These are phyloP conservation scores for Chelmon rostratus DNA, from an alignment of 2,797 vertebrate species.

Conservation along the genomic window DNA sequence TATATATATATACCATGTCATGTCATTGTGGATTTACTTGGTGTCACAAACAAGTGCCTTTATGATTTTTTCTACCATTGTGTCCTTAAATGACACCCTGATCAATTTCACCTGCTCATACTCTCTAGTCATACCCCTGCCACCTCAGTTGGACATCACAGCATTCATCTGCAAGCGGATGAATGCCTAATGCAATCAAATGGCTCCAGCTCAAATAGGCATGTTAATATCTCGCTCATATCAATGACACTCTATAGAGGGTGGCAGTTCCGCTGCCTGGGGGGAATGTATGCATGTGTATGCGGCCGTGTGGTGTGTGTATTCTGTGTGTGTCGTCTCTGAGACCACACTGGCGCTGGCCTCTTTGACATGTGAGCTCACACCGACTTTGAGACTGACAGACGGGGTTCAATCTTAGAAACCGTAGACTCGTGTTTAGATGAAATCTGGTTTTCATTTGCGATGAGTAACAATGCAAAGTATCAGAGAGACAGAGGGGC, in stretches of 20 bases:
- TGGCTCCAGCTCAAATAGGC: constrained; percentile 63
- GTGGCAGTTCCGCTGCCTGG: constrained; percentile 46
- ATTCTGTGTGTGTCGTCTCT: constrained; percentile 23
- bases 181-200: constrained; percentile 79
- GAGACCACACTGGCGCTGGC: constrained; percentile 68
- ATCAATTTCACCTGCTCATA: constrained; percentile 33
- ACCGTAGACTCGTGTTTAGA: constrained; percentile 73
- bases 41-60: constrained; percentile 5
- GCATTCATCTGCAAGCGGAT: constrained; percentile 50
- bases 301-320: constrained; percentile 36
- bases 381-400: constrained; percentile 68
- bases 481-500: constrained; percentile 69
- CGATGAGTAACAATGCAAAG: constrained; percentile 72
- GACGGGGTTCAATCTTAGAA: constrained; percentile 72
- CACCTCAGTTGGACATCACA: constrained; percentile 31
- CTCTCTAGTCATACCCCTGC: not conserved
- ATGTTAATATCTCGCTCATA: constrained; percentile 56
- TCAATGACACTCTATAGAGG: constrained; percentile 60
- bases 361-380: constrained; percentile 75
- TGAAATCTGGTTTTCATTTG: constrained; percentile 83
- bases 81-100: constrained; percentile 49
- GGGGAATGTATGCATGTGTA: constrained; percentile 34
- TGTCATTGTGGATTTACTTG: constrained; percentile 7
- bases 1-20: no score
- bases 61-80: not conserved